Evolutionary conservation across 1,140 invertebrate genomes (phyloP).

Genomic region (Tetragonula clypearis): DNA sequence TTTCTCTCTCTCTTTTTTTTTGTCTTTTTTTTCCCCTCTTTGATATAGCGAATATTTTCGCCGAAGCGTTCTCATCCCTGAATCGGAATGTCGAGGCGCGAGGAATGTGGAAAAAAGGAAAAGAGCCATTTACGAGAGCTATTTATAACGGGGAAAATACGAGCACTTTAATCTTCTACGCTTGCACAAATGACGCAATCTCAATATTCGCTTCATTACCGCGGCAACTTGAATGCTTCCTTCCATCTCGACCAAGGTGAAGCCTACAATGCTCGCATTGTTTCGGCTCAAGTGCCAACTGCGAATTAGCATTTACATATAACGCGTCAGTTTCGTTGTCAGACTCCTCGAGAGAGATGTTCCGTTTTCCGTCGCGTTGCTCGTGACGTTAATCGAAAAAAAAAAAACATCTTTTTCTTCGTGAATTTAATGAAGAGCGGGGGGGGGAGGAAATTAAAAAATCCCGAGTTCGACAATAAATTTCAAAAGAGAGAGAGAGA

Average conservation of each 20-base stretch:
- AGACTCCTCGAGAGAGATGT: background rate
- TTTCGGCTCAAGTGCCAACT: background rate
- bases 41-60: no score
- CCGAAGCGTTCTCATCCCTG: background rate
- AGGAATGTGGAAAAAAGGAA: background rate
- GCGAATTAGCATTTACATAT: conserved; percentile 20
- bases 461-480: no score
- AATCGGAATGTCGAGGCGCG: background rate
- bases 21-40: no score
- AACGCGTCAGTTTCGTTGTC: background rate
- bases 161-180: background rate
- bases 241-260: conserved; percentile 35
- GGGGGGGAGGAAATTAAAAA: no score
- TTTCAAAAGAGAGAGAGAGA: no score
- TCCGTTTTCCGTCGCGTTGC: background rate
- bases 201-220: conserved; percentile 13
- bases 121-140: background rate
- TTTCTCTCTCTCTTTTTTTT: no score
- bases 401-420: no score
- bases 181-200: conserved; percentile 17
- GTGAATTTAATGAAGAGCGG: no score
- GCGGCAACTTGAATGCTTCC: conserved; percentile 15
- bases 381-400: no score
- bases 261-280: conserved; percentile 16
- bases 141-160: background rate